Evolutionary conservation across 2,888 invertebrate genomes (phyloP).

Genomic region (Rambutsinella grinnellia): DNA sequence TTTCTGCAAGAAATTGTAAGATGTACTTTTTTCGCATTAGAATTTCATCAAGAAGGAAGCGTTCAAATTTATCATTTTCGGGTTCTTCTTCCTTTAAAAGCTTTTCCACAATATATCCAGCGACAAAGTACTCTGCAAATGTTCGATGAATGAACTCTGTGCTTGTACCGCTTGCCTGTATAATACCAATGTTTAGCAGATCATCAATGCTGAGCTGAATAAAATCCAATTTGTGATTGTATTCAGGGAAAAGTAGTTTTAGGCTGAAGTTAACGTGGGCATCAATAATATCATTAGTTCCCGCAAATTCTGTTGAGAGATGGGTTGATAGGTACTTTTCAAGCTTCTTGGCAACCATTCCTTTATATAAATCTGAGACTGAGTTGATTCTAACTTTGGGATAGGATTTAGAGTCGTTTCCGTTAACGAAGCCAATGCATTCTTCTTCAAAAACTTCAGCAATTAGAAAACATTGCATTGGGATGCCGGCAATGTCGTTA

Average conservation of each 20-base stretch:
- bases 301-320: neutral
- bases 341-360: neutral
- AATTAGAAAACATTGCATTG: neutral
- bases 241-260: neutral
- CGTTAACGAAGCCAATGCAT: neutral
- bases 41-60: too few species aligned
- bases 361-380: neutral
- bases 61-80: neutral
- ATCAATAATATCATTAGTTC: neutral
- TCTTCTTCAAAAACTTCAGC: neutral
- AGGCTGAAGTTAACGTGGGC: neutral
- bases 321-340: neutral
- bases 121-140: conserved; percentile 16
- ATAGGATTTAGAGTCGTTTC: neutral
- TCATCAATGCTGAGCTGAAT: neutral
- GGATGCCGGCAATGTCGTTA: neutral
- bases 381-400: neutral
- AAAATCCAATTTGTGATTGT: neutral
- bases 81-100: neutral
- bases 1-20: too few species aligned
- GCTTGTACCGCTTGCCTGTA: neutral
- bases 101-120: neutral
- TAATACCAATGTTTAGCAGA: neutral
- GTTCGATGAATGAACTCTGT: conserved; percentile 7
- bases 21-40: too few species aligned